phyloP scores from a whole-genome alignment of 2,888 invertebrate genomes.

The Branchinecta sandiegonensis region DNA sequence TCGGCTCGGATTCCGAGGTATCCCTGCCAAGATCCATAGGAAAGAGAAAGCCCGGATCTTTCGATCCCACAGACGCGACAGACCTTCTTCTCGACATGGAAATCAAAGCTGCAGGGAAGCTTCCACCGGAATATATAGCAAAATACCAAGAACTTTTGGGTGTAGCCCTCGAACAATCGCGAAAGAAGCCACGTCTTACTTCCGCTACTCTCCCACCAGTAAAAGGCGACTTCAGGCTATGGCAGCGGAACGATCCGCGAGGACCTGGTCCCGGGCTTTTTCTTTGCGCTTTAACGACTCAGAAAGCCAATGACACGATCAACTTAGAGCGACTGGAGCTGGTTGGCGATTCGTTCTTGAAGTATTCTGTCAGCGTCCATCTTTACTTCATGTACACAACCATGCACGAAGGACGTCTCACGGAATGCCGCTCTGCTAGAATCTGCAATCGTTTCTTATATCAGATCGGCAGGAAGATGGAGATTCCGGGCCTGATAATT shows the following conservation, averaged over 20 bases:
- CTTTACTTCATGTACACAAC: conserved; percentile 52
- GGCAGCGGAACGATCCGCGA: not conserved
- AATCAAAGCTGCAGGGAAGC: too few species aligned
- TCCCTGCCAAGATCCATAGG: too few species aligned
- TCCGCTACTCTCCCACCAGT: not conserved
- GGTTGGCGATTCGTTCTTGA: conserved; percentile 75
- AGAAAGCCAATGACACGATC: conserved; percentile 50
- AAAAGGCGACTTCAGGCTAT: not conserved
- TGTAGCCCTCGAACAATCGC: too few species aligned
- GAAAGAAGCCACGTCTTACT: not conserved
- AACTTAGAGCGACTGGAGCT: conserved; percentile 70
- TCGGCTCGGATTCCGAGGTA: too few species aligned
- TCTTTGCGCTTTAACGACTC: conserved; percentile 17
- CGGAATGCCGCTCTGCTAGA: conserved; percentile 50
- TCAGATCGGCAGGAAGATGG: conserved; percentile 48
- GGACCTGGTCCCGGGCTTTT: conserved; percentile 19
- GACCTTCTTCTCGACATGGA: too few species aligned
- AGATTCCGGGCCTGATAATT: conserved; percentile 46
- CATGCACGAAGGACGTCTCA: conserved; percentile 62
- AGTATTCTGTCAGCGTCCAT: conserved; percentile 57
- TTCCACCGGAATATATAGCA: too few species aligned
- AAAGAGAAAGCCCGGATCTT: too few species aligned
- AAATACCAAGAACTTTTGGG: too few species aligned
- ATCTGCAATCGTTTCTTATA: conserved; percentile 76
- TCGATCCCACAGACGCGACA: too few species aligned